These are phyloP conservation scores for Pteropus alecto DNA, from an alignment of 2,113 vertebrate genomes.

Conservation along the genomic window DNA sequence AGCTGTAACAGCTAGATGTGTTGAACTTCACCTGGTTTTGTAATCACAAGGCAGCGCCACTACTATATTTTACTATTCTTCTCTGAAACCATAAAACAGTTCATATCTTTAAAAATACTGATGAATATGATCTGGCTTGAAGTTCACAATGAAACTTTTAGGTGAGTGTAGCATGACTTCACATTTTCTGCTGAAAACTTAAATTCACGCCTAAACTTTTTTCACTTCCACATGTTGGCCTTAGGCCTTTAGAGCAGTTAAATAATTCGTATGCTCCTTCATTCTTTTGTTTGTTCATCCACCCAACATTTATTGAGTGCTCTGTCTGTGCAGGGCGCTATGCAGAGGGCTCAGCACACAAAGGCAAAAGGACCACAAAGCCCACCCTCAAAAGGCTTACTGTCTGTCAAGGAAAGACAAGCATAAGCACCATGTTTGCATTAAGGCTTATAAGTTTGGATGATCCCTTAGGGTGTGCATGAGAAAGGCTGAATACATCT, in stretches of 20 bases:
- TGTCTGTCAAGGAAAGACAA: background rate
- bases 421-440: fast-evolving
- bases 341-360: background rate
- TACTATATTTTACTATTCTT: background rate
- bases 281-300: background rate
- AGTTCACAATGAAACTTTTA: background rate
- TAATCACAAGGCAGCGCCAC: background rate
- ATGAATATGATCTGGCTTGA: background rate
- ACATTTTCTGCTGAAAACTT: slow-evolving; percentile 63
- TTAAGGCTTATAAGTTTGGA: background rate
- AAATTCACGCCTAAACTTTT: slow-evolving; percentile 42
- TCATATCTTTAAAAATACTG: slow-evolving; percentile 26
- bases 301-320: background rate
- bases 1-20: background rate
- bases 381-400: fast-evolving
- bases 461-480: background rate
- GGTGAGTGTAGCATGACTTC: slow-evolving; percentile 14
- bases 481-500: background rate
- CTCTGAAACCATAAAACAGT: slow-evolving; percentile 49
- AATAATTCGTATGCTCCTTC: background rate
- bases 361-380: too few relatives aligned
- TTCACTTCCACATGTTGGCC: slow-evolving; percentile 31
- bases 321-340: fast-evolving
- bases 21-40: slow-evolving; percentile 32
- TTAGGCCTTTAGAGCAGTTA: background rate